Conservation (phyloP, 2,888 invertebrate species). For the Blomia tropicalis region DNA sequence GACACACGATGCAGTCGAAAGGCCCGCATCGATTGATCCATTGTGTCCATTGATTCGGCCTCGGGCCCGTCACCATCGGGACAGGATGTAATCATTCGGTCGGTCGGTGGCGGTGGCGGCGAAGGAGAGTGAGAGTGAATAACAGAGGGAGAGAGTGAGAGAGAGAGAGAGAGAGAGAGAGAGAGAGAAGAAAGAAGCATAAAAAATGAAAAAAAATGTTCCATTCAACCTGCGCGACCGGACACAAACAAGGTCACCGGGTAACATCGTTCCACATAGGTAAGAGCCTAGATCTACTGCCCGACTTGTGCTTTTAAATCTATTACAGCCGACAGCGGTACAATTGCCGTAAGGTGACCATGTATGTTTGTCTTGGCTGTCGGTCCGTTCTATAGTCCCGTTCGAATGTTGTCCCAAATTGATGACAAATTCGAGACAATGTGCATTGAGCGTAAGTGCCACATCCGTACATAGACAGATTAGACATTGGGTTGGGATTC, state of each 20-base stretch:
- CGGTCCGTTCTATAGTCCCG: too few species aligned
- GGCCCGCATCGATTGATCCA: background rate
- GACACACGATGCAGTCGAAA: background rate
- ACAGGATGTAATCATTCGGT: conserved; percentile 1
- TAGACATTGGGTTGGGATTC: too few species aligned
- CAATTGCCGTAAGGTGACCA: too few species aligned
- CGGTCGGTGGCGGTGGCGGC: background rate
- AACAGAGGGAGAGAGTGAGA: conserved; percentile 20
- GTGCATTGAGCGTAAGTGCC: too few species aligned
- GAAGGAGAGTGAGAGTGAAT: conserved; percentile 9
- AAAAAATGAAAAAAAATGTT: background rate
- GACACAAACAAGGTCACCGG: conserved; percentile 10
- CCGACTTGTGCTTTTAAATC: background rate
- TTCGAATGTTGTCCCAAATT: too few species aligned
- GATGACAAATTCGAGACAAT: too few species aligned
- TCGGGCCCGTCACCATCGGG: conserved; percentile 5
- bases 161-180: conserved; percentile 16
- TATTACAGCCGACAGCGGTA: too few species aligned
- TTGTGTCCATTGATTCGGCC: conserved; percentile 11
- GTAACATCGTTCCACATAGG: background rate
- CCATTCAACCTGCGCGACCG: background rate
- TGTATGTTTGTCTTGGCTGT: too few species aligned
- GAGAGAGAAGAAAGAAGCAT: conserved; percentile 12
- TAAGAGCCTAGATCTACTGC: background rate
- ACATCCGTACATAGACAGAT: too few species aligned